Conservation (phyloP, 2,113 vertebrate genomes). For the Platichthys flesus region DNA sequence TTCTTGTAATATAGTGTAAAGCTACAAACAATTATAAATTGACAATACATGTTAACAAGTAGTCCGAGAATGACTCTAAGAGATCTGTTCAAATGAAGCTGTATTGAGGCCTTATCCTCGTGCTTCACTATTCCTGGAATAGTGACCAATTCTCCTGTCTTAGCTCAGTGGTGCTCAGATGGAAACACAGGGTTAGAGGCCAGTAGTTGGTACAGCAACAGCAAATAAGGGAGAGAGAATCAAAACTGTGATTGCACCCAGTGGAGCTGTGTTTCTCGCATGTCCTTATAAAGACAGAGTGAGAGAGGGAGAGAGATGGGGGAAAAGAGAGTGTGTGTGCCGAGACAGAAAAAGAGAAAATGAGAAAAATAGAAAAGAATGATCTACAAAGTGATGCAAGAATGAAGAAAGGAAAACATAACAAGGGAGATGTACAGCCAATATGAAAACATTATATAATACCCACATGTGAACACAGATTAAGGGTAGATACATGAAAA, state of each 20-base stretch:
- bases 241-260: conserved; percentile 60
- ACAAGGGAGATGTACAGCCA: conserved; percentile 4
- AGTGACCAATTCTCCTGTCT: conserved; percentile 33
- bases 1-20: neutral
- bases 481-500: neutral
- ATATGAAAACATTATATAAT: conserved; percentile 27
- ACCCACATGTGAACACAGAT: conserved; percentile 9
- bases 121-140: conserved; percentile 42
- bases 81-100: conserved; percentile 8
- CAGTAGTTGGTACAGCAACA: conserved; percentile 59
- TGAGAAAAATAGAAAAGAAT: neutral
- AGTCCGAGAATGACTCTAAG: neutral
- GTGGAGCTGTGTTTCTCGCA: conserved; percentile 49
- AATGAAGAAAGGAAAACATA: conserved; percentile 21
- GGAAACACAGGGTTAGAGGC: conserved; percentile 63
- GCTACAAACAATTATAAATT: neutral
- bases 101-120: neutral
- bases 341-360: neutral
- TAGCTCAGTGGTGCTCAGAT: conserved; percentile 48
- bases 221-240: conserved; percentile 54
- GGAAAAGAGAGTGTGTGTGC: neutral
- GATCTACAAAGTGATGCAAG: conserved; percentile 6
- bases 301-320: neutral
- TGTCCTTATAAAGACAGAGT: conserved; percentile 76
- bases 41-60: neutral